phyloP scores from a whole-genome alignment of 2,797 vertebrate species.

The Ispidina lecontei region DNA sequence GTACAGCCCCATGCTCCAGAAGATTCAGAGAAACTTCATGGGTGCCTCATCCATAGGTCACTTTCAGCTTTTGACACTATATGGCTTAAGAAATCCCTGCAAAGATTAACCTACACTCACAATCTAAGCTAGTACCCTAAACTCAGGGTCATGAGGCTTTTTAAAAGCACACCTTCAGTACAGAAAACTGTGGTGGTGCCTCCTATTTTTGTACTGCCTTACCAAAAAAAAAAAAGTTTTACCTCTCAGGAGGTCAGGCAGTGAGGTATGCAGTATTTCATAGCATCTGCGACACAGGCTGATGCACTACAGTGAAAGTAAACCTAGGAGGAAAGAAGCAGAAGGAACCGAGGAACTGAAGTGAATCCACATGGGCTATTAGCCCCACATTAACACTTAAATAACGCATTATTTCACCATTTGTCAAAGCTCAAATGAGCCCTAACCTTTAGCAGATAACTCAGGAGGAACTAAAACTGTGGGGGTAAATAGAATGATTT shows the following conservation, averaged over 20 bases:
- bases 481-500: background rate
- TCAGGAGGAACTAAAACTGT: background rate
- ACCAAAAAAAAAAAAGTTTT: background rate
- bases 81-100: background rate
- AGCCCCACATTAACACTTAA: slow-evolving; percentile 46
- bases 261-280: slow-evolving; percentile 25
- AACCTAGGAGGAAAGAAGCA: slow-evolving; percentile 21
- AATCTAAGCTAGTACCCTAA: background rate
- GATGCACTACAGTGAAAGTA: slow-evolving; percentile 63
- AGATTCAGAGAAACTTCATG: background rate
- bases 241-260: slow-evolving; percentile 26
- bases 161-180: background rate
- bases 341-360: slow-evolving; percentile 33
- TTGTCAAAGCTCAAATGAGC: slow-evolving; percentile 24
- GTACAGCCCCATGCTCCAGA: background rate
- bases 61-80: background rate
- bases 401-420: slow-evolving; percentile 41
- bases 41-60: background rate
- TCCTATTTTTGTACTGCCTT: background rate
- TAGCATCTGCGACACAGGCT: slow-evolving; percentile 15
- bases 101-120: background rate
- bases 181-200: background rate
- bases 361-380: slow-evolving; percentile 59
- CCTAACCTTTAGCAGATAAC: slow-evolving; percentile 16
- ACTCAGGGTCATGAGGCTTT: background rate